Percentiles rank a stretch among this genome's conserved stretches.
Evolutionary conservation across 2,113 vertebrate genomes (phyloP).

Genomic region (Heterotis niloticus): DNA sequence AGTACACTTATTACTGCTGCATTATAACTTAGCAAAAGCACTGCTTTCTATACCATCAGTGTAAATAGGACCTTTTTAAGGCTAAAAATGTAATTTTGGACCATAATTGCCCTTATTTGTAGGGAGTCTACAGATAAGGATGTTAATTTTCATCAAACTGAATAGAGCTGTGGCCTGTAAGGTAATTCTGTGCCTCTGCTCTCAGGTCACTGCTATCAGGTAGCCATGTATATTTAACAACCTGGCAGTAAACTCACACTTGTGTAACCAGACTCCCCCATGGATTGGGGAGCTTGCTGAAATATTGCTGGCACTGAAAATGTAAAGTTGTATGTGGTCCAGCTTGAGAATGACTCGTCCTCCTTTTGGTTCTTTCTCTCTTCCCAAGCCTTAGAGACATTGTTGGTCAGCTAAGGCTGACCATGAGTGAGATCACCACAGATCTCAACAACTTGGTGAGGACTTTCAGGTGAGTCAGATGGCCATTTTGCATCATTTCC

Average conservation of each 20-base stretch:
- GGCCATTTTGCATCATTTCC: neutral
- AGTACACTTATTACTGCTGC: neutral
- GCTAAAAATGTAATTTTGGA: neutral
- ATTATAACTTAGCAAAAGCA: neutral
- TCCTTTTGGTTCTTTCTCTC: conserved; percentile 33
- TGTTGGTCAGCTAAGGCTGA: conserved; percentile 73
- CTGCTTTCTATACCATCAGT: neutral
- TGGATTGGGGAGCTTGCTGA: conserved; percentile 27
- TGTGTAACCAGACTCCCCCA: conserved; percentile 40
- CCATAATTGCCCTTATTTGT: neutral
- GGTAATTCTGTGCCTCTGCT: conserved; percentile 4
- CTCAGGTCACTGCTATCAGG: conserved; percentile 57
- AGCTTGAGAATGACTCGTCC: neutral
- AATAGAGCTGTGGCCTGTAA: conserved; percentile 6
- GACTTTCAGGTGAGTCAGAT: conserved; percentile 80
- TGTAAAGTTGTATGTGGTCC: conserved; percentile 27
- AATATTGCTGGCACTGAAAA: neutral
- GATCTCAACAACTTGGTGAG: conserved; percentile 81
- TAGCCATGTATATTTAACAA: conserved; percentile 64
- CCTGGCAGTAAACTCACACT: conserved; percentile 43
- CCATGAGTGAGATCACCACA: conserved; percentile 71
- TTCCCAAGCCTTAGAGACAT: conserved; percentile 72
- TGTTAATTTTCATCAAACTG: conserved; percentile 3
- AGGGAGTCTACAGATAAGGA: neutral
- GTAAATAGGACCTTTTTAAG: neutral